These are phyloP conservation scores for Blennius ocellaris DNA, from an alignment of 2,113 vertebrate species.

Conservation along the genomic window DNA sequence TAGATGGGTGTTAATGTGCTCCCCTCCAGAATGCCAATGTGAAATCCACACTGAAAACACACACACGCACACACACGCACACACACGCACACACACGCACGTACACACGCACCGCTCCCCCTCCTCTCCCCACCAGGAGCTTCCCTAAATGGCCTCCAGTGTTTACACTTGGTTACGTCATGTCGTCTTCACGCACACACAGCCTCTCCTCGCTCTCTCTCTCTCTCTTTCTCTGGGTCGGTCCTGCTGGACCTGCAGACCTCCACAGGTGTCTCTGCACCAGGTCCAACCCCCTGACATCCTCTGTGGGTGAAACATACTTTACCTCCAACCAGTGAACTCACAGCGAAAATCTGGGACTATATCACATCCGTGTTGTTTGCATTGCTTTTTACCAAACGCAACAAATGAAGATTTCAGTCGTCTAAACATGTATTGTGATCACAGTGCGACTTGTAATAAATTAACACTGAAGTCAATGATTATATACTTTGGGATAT, in stretches of 20 bases:
- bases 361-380: too few relatives aligned
- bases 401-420: too few relatives aligned
- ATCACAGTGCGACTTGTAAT: too few relatives aligned
- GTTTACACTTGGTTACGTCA: constrained; percentile 61
- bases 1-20: constrained; percentile 44
- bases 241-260: constrained; percentile 11
- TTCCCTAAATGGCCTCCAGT: constrained; percentile 45
- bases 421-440: too few relatives aligned
- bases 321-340: too few relatives aligned
- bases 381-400: too few relatives aligned
- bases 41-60: constrained; percentile 19
- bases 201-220: background rate
- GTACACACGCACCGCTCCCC: background rate
- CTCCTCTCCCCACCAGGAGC: constrained; percentile 22
- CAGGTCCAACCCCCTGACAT: too few relatives aligned
- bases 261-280: constrained; percentile 46
- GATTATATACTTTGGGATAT: too few relatives aligned
- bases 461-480: too few relatives aligned
- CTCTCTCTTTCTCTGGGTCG: background rate
- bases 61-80: too few relatives aligned
- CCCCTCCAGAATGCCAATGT: background rate
- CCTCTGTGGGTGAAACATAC: too few relatives aligned
- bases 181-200: constrained; percentile 3
- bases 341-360: too few relatives aligned
- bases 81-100: background rate